A percentile compares a stretch with the other conserved stretches of the same genome.
Conservation (phyloP, 1,140 invertebrate genomes). For the Eueides isabella region DNA sequence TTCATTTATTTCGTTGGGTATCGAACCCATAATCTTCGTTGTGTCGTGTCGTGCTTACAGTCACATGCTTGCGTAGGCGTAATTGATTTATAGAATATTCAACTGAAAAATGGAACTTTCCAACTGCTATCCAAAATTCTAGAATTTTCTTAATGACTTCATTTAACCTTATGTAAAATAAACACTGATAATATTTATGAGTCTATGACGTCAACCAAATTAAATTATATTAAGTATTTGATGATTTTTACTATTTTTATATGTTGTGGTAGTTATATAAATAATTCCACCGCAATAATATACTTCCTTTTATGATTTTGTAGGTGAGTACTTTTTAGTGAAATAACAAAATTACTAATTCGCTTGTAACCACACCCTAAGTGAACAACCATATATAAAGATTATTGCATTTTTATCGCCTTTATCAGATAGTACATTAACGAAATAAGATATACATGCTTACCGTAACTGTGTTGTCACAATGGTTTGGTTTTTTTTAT, state of each 20-base stretch:
- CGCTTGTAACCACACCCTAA: background rate
- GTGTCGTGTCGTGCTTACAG: no score
- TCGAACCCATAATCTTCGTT: no score
- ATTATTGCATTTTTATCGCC: slow-evolving; percentile 10
- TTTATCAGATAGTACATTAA: background rate
- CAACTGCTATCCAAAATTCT: no score
- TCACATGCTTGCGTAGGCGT: no score
- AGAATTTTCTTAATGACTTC: no score
- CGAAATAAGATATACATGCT: slow-evolving; percentile 1
- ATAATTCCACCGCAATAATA: background rate
- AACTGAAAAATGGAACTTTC: no score
- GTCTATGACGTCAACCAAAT: background rate
- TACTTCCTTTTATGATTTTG: background rate
- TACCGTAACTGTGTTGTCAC: background rate
- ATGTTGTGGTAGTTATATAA: no score
- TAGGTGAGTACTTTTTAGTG: background rate
- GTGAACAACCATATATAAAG: background rate
- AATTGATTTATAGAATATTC: no score
- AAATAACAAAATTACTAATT: background rate
- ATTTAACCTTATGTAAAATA: no score
- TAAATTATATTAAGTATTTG: background rate
- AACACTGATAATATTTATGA: no score
- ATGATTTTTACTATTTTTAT: background rate
- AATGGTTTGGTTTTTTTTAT: background rate
- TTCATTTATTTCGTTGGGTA: no score